phyloP scores from a whole-genome alignment of 2,113 vertebrate species.

The Protobothrops mucrosquamatus region DNA sequence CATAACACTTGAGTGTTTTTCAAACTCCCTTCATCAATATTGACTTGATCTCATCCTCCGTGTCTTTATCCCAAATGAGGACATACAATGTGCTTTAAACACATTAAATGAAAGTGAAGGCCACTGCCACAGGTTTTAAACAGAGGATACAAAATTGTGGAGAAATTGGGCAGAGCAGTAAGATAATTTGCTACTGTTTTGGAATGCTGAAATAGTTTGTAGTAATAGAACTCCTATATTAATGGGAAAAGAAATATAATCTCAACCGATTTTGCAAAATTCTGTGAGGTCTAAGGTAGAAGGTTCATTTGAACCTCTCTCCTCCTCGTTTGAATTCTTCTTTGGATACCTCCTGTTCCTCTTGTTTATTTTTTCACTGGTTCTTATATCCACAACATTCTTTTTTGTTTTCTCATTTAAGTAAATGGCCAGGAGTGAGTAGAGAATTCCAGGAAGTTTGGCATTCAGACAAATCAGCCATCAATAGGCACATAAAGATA shows the following conservation, averaged over 20 bases:
- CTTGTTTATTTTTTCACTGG: neutral
- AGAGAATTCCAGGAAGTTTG: neutral
- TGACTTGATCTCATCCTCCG: slow-evolving; percentile 30
- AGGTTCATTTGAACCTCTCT: neutral
- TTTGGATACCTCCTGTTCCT: neutral
- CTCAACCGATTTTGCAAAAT: neutral
- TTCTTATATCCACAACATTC: neutral
- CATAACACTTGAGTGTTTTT: slow-evolving; percentile 12
- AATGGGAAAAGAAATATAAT: neutral
- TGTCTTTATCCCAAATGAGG: slow-evolving; percentile 5
- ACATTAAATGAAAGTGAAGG: neutral
- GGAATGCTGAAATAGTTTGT: slow-evolving; percentile 16
- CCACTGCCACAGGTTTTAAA: neutral
- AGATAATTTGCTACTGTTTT: slow-evolving; percentile 15
- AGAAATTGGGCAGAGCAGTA: neutral
- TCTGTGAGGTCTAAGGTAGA: neutral
- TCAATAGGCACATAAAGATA: neutral
- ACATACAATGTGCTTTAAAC: neutral
- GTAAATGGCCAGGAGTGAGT: neutral
- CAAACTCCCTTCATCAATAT: slow-evolving; percentile 23
- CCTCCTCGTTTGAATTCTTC: neutral
- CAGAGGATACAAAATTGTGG: neutral
- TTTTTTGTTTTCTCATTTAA: neutral
- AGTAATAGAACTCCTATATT: neutral
- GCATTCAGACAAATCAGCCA: neutral